Evolutionary conservation across 2,888 invertebrate genomes (phyloP).

Genomic region (Micoletzkya japonica): DNA sequence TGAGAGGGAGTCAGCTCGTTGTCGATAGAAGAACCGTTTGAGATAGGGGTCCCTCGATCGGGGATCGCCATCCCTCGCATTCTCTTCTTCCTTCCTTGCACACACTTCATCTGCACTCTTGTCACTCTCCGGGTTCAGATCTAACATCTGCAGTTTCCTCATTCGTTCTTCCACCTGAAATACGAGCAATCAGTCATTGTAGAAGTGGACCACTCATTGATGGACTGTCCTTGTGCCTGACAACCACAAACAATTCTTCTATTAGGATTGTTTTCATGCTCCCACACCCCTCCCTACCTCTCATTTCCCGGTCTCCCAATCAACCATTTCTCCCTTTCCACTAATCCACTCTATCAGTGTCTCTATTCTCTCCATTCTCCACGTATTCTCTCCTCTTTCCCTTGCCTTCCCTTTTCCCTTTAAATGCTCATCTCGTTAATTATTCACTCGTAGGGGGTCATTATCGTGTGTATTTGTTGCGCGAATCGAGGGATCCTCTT

Average conservation of each 20-base stretch:
- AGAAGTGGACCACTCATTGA: neutral
- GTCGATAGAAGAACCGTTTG: constrained; percentile 47
- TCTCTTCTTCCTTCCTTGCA: neutral
- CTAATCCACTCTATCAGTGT: no score
- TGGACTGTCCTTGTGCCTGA: neutral
- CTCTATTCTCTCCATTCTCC: no score
- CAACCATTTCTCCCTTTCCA: no score
- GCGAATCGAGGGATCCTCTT: no score
- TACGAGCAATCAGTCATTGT: neutral
- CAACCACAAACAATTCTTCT: neutral
- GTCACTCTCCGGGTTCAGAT: constrained; percentile 5
- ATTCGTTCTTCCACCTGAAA: constrained; percentile 27
- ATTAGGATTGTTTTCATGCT: no score
- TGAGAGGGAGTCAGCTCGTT: constrained; percentile 45
- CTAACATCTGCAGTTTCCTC: constrained; percentile 21
- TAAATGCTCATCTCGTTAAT: no score
- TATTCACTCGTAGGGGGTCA: no score
- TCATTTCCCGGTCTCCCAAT: no score
- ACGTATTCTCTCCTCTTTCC: no score
- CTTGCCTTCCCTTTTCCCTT: no score
- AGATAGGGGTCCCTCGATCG: constrained; percentile 38
- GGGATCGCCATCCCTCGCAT: constrained; percentile 32
- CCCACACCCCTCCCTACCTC: no score
- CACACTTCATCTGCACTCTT: constrained; percentile 18
- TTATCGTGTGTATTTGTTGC: no score